Conservation (phyloP, 2,888 invertebrate genomes). For the Orgyia antiqua region DNA sequence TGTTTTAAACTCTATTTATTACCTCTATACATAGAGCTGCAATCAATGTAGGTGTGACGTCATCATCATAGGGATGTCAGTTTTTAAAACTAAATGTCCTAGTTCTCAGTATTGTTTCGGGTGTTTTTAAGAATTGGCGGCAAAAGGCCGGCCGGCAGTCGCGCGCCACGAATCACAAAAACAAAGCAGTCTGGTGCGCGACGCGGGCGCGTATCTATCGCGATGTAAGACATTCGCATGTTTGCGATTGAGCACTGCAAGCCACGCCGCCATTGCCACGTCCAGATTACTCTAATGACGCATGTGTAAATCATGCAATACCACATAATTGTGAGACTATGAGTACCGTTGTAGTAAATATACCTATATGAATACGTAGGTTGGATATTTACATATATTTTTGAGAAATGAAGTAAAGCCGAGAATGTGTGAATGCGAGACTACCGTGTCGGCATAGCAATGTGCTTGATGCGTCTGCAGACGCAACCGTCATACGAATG, state of each 20-base stretch:
- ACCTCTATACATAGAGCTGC: too few species aligned
- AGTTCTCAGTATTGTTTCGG: slow-evolving; percentile 64
- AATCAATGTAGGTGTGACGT: too few species aligned
- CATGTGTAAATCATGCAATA: too few species aligned
- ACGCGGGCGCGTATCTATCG: slow-evolving; percentile 33
- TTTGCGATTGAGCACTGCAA: slow-evolving; percentile 26
- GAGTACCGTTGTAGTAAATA: too few species aligned
- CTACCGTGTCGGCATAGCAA: slow-evolving; percentile 55
- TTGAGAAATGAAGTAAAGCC: slow-evolving; percentile 52
- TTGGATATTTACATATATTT: slow-evolving; percentile 15
- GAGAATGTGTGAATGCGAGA: slow-evolving; percentile 47
- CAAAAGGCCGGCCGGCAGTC: slow-evolving; percentile 45
- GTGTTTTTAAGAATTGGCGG: slow-evolving; percentile 53
- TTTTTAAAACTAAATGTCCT: slow-evolving; percentile 44
- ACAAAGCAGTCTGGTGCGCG: slow-evolving; percentile 55
- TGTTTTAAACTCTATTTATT: too few species aligned
- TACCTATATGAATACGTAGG: neutral
- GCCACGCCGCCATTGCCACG: slow-evolving; percentile 24
- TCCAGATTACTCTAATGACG: slow-evolving; percentile 19
- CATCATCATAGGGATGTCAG: slow-evolving; percentile 23
- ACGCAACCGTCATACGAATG: slow-evolving; percentile 71
- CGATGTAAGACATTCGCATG: slow-evolving; percentile 27
- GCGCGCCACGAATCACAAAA: slow-evolving; percentile 69
- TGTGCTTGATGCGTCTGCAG: slow-evolving; percentile 49
- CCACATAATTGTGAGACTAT: too few species aligned